Evolutionary conservation across 1,140 invertebrate species (phyloP).

Genomic region (Anastrepha obliqua): DNA sequence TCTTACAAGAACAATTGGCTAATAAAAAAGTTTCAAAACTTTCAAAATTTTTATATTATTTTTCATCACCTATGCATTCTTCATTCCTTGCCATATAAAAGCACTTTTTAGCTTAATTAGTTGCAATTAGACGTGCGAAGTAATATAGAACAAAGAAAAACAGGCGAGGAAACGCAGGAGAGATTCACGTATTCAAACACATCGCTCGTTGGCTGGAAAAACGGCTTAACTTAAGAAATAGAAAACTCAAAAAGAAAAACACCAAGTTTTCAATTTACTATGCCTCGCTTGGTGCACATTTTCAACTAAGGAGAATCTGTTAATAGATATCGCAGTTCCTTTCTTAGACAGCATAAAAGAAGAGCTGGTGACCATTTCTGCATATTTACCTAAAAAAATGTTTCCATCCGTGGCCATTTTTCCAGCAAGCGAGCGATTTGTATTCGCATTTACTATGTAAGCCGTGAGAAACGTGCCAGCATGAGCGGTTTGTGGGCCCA

Average conservation of each 20-base stretch:
- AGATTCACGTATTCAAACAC: neutral
- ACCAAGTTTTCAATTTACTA: too few species aligned
- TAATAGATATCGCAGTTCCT: too few species aligned
- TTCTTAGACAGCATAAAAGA: too few species aligned
- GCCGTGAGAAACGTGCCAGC: neutral
- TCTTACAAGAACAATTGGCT: neutral
- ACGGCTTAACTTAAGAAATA: too few species aligned
- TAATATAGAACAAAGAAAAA: neutral
- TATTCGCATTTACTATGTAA: neutral
- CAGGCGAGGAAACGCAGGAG: neutral
- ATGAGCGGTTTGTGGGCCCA: neutral
- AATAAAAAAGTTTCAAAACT: neutral
- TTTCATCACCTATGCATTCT: neutral
- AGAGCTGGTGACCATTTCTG: too few species aligned
- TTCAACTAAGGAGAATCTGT: too few species aligned
- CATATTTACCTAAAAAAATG: too few species aligned
- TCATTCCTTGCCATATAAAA: neutral
- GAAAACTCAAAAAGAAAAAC: too few species aligned
- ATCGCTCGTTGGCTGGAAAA: too few species aligned
- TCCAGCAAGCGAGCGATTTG: too few species aligned
- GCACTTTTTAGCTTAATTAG: slow-evolving; percentile 10
- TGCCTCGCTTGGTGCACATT: too few species aligned
- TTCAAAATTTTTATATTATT: neutral
- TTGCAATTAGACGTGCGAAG: slow-evolving; percentile 29
- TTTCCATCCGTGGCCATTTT: too few species aligned